Conservation (phyloP, 1,140 invertebrate genomes). For the Adelges cooleyi region DNA sequence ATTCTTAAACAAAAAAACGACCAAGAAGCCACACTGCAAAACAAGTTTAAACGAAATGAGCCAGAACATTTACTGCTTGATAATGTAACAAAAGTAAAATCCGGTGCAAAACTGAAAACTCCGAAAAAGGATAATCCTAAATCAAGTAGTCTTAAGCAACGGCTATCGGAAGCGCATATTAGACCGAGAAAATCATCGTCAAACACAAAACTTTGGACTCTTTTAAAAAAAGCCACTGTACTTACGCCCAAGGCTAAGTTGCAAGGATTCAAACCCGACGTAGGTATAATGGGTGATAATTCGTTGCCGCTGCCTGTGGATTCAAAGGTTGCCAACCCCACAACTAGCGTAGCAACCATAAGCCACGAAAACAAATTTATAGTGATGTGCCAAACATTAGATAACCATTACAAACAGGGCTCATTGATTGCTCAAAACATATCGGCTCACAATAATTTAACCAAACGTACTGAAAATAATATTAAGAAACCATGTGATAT, state of each 20-base stretch:
- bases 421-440: slow-evolving; percentile 26
- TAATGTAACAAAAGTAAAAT: neutral
- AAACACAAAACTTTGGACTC: slow-evolving; percentile 38
- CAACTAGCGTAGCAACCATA: neutral
- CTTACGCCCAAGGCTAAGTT: slow-evolving; percentile 7
- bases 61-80: neutral
- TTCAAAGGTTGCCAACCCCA: neutral
- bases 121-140: neutral
- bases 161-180: neutral
- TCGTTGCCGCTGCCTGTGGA: neutral
- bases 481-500: slow-evolving; percentile 20
- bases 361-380: neutral
- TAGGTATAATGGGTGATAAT: neutral
- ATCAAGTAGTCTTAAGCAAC: neutral
- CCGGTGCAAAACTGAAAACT: neutral
- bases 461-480: slow-evolving; percentile 7
- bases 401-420: slow-evolving; percentile 17
- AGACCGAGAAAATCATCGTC: slow-evolving; percentile 29
- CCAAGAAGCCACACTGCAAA: slow-evolving; percentile 38
- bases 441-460: slow-evolving; percentile 15
- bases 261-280: neutral
- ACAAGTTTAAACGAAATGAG: neutral
- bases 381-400: slow-evolving; percentile 20
- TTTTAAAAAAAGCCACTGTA: slow-evolving; percentile 40
- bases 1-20: slow-evolving; percentile 70